Percentiles rank a stretch among this genome's conserved stretches.
phyloP scores from a whole-genome alignment of 2,888 invertebrate genomes.

The Aleiodes testaceus region DNA sequence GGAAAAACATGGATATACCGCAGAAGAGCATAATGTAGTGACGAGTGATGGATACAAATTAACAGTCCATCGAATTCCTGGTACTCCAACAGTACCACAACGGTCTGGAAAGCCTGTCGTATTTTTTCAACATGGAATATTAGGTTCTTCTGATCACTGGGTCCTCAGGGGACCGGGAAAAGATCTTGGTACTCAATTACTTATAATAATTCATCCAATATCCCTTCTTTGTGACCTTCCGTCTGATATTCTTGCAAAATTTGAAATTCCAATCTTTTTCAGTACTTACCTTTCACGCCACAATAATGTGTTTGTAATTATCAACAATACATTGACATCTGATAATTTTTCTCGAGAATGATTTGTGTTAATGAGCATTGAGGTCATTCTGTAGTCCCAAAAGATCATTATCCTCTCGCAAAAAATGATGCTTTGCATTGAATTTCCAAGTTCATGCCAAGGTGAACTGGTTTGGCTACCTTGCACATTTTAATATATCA shows the following conservation, averaged over 20 bases:
- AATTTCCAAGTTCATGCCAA: constrained; percentile 19
- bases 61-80: constrained; percentile 61
- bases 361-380: not conserved
- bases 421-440: not conserved
- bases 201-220: not conserved
- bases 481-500: not conserved
- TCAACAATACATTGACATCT: too few relatives aligned
- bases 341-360: not conserved
- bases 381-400: not conserved
- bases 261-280: not conserved
- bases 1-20: constrained; percentile 58
- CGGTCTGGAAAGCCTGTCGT: constrained; percentile 56
- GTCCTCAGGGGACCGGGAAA: constrained; percentile 60
- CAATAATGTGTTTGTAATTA: too few relatives aligned
- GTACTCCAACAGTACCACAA: constrained; percentile 54
- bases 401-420: constrained; percentile 11
- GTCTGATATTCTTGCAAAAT: not conserved
- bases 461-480: not conserved
- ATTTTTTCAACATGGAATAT: constrained; percentile 62
- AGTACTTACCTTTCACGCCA: too few relatives aligned
- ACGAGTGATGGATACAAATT: constrained; percentile 65
- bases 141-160: constrained; percentile 64
- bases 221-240: not conserved
- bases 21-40: constrained; percentile 61
- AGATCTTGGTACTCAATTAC: constrained; percentile 62